Percentiles rank a stretch among this genome's conserved stretches.
phyloP scores from a whole-genome alignment of 2,888 invertebrate genomes.

The Scaptomyza parva region DNA sequence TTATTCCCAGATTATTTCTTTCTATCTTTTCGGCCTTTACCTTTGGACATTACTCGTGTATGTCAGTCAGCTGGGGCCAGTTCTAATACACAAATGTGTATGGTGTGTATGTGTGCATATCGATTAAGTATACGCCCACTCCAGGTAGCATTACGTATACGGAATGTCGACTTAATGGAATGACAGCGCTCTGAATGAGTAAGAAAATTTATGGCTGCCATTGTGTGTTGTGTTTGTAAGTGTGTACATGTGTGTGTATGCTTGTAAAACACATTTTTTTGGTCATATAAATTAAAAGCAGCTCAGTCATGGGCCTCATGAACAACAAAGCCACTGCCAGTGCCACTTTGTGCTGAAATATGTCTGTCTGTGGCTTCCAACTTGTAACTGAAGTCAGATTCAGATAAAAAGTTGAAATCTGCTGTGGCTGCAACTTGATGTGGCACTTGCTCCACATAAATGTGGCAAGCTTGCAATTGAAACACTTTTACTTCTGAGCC shows the following conservation, averaged over 20 bases:
- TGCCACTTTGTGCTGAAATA: slow-evolving; percentile 71
- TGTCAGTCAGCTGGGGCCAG: slow-evolving; percentile 12
- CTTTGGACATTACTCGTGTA: not conserved
- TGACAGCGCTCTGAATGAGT: slow-evolving; percentile 51
- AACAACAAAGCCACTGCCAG: slow-evolving; percentile 74
- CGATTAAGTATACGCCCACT: slow-evolving; percentile 40
- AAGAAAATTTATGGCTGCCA: slow-evolving; percentile 61
- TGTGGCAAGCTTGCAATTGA: slow-evolving; percentile 47
- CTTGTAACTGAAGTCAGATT: slow-evolving; percentile 55
- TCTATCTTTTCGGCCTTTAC: not conserved
- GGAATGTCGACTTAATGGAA: slow-evolving; percentile 23
- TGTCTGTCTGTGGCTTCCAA: slow-evolving; percentile 64
- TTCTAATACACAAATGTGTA: slow-evolving; percentile 8
- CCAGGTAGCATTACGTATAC: slow-evolving; percentile 55
- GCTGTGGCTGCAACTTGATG: slow-evolving; percentile 72
- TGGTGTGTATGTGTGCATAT: slow-evolving; percentile 2
- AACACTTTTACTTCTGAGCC: slow-evolving; percentile 54
- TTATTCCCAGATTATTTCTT: too few relatives aligned
- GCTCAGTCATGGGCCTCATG: slow-evolving; percentile 50
- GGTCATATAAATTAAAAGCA: slow-evolving; percentile 76
- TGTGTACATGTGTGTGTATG: slow-evolving; percentile 22
- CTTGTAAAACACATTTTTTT: slow-evolving; percentile 45
- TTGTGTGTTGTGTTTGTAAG: slow-evolving; percentile 20
- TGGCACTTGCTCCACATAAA: slow-evolving; percentile 60
- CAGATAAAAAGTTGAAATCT: slow-evolving; percentile 73